phyloP scores from a whole-genome alignment of 2,888 invertebrate genomes.

The Ormyrus nitidulus region DNA sequence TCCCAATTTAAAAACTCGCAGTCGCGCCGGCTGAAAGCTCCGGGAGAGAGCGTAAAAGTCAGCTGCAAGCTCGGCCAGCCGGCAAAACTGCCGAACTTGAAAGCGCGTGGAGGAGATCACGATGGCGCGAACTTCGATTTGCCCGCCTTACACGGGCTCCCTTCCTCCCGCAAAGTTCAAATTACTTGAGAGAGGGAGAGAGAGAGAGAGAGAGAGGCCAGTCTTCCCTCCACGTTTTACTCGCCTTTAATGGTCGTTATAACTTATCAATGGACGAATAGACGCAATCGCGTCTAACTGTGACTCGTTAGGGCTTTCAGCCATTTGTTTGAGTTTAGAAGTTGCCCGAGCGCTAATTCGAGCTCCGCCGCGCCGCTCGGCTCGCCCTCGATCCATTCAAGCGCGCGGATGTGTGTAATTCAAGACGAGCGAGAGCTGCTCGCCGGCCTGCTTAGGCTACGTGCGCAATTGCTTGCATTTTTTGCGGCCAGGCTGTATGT shows the following conservation, averaged over 20 bases:
- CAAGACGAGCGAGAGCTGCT: background rate
- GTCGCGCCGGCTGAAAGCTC: background rate
- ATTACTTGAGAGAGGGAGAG: conserved; percentile 22
- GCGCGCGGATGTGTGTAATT: conserved; percentile 29
- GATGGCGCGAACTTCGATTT: conserved; percentile 47
- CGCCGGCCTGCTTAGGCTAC: too few relatives aligned
- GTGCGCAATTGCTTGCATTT: too few relatives aligned
- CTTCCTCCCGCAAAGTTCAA: conserved; percentile 36
- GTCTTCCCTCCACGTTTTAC: conserved; percentile 29
- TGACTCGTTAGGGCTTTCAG: conserved; percentile 70
- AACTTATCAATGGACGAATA: conserved; percentile 62
- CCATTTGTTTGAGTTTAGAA: conserved; percentile 69
- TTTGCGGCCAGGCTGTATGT: too few relatives aligned
- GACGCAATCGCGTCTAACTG: conserved; percentile 62
- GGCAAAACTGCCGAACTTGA: conserved; percentile 41
- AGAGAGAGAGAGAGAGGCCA: background rate
- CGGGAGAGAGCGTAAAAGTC: background rate
- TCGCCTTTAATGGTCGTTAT: conserved; percentile 60
- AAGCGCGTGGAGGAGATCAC: conserved; percentile 22
- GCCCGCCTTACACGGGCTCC: background rate
- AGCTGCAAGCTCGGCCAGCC: background rate
- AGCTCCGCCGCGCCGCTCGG: background rate
- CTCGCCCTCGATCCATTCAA: conserved; percentile 23
- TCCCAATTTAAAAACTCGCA: background rate
- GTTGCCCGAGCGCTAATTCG: conserved; percentile 61